Conservation (phyloP, 1,140 invertebrate genomes). For the Drosophila punjabiensis region DNA sequence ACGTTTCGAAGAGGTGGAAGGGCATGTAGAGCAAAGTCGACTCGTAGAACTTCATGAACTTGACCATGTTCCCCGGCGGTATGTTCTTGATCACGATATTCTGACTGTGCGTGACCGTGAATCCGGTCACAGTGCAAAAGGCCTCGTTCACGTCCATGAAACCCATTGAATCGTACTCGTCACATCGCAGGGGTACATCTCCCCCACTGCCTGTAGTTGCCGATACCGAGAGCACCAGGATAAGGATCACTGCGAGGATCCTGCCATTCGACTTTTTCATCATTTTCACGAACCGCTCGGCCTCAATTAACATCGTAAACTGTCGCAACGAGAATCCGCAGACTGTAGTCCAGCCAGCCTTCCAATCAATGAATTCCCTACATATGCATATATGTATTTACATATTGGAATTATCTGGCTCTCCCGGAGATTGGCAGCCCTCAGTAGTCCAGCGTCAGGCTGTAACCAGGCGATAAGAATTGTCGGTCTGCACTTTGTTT, state of each 20-base stretch:
- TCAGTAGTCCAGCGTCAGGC: slow-evolving; percentile 22
- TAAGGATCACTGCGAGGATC: slow-evolving; percentile 12
- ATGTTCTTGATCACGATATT: slow-evolving; percentile 73
- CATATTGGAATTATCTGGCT: slow-evolving; percentile 19
- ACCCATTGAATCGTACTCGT: slow-evolving; percentile 73
- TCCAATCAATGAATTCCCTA: slow-evolving; percentile 1
- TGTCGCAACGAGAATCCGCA: slow-evolving; percentile 33
- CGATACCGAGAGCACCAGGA: slow-evolving; percentile 12
- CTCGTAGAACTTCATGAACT: slow-evolving; percentile 84
- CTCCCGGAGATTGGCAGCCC: slow-evolving; percentile 21
- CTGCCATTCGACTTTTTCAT: slow-evolving; percentile 28
- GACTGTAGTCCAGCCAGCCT: slow-evolving; percentile 25
- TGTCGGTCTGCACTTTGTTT: slow-evolving; percentile 66
- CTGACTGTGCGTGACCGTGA: slow-evolving; percentile 78
- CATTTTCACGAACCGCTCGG: slow-evolving; percentile 33
- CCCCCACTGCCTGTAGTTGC: slow-evolving; percentile 19
- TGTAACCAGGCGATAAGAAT: slow-evolving; percentile 48
- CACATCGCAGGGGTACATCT: slow-evolving; percentile 72
- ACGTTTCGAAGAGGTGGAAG: slow-evolving; percentile 77
- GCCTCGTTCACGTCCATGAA: slow-evolving; percentile 64
- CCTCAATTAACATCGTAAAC: slow-evolving; percentile 14
- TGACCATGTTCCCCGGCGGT: slow-evolving; percentile 67
- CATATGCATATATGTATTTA: neutral
- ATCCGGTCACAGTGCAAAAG: slow-evolving; percentile 79
- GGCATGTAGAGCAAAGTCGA: slow-evolving; percentile 78